Base-by-base conservation (phyloP, 2,113 vertebrate species). In the Callionymus lyra region DNA sequence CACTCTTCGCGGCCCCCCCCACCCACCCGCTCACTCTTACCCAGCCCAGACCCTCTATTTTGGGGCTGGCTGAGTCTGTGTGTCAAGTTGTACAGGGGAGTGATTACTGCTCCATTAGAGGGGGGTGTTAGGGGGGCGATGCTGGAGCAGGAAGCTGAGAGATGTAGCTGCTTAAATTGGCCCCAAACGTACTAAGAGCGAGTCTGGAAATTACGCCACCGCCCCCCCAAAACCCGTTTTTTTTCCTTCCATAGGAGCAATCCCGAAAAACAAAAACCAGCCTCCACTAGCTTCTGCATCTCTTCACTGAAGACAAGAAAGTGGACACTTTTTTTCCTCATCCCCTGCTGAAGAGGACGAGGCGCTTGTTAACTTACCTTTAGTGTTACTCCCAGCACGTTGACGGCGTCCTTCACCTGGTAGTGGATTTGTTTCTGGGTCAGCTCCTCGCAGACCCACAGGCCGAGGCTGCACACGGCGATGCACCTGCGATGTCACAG, bases 371-470 rank as follows among this genome's bases (percentile, higher is more conserved):
- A 19, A 60, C 75, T 70, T 84, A 97, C 95, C 92, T 99, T 99
- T 63, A 99, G 80, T 10, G 94, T 97, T 63, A 94, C 95, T 35
- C 94, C 94, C 56, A 98, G 86, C 61, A 98, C 88, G 41, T 94
- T 97, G 79, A 98, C 73, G 35, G 93, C 94, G 43, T 93, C 92
- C 73, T 90, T 94, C 50, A 99, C 88, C 21, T 87, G 90, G 16
- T 85, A 77, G 27, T 97, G 94, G 63, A 87, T 86, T 1, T 83
- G 89, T 37, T 85, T 45, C 55, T 93, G 86, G 0, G 44, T 82
- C 8, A 99, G 85, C 58, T 99, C 95, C 78, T 99, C 94, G 37
- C 94, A 97, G 46, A 97, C 87, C 95, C 94, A 99, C 16, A 98
- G 55, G 2, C 94, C 92, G 0, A 99, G 88, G 64, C 90, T 91